Evolutionary conservation across 2,888 invertebrate species (phyloP).

Genomic region (Hedya salicella): DNA sequence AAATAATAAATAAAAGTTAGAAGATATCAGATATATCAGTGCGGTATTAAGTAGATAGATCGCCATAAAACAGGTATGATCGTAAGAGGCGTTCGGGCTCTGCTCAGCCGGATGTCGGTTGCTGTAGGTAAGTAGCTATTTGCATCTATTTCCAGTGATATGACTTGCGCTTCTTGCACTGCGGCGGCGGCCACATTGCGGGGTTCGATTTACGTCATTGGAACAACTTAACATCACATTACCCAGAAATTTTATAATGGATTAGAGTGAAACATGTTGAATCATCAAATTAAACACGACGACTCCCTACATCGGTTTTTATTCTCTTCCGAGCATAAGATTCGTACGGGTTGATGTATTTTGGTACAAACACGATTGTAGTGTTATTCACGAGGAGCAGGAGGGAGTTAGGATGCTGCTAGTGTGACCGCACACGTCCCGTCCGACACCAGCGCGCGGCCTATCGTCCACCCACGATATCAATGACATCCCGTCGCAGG

Average conservation of each 20-base stretch:
- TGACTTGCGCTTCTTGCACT: constrained; percentile 37
- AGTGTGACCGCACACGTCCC: too few relatives aligned
- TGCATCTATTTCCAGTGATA: constrained; percentile 56
- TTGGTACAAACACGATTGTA: neutral
- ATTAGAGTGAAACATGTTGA: constrained; percentile 28
- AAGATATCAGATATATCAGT: constrained; percentile 41
- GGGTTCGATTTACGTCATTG: constrained; percentile 37
- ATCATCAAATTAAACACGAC: constrained; percentile 38
- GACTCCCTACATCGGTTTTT: neutral
- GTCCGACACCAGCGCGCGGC: too few relatives aligned
- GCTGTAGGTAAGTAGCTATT: constrained; percentile 53
- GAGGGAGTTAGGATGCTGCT: too few relatives aligned
- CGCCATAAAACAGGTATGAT: constrained; percentile 53
- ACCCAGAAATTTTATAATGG: constrained; percentile 30
- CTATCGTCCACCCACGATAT: too few relatives aligned
- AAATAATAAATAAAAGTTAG: constrained; percentile 38
- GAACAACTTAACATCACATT: constrained; percentile 36
- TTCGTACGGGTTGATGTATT: too few relatives aligned
- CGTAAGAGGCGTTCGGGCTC: constrained; percentile 53
- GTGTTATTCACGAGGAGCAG: too few relatives aligned
- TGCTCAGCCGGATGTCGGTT: constrained; percentile 66
- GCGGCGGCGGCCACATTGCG: constrained; percentile 4
- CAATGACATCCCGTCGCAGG: too few relatives aligned
- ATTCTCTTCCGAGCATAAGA: neutral
- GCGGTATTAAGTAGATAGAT: constrained; percentile 46